Base-by-base conservation (phyloP, 2,113 vertebrate genomes). In the Xiphophorus hellerii region DNA sequence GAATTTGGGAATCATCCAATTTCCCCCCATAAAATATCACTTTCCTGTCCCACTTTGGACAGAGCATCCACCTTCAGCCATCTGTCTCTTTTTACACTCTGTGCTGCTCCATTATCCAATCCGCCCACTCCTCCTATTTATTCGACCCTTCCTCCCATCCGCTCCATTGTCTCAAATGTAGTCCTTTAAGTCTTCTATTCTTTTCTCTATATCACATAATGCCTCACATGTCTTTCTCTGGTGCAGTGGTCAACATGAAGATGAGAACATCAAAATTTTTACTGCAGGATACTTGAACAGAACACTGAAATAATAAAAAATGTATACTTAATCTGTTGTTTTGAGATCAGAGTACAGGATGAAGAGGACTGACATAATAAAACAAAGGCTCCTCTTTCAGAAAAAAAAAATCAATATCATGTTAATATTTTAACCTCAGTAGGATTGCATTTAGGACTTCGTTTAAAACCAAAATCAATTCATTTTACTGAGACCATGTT, bases 31-130 rank as follows among this genome's bases (percentile, higher is more conserved):
- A 65, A 68, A 73, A 69, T 27, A 17, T 1, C 74, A 77, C 66
- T 80, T 84, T 83, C 74, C 58, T 64, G 51, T 73, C 61, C 54
- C 51, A 51, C 78, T 73, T 37, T 4, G 29, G 76, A 31, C 71
- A 62, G 48, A 78, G 67, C 58, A 11, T 72, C 74, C n/a, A 78
- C 80, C 77, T 78, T 69, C 64, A 77, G 48, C 54, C 51, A 58
- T 58, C 25, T 58, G 25, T 33, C 74, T 87, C 69, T 39, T 17
- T 48, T 68, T 30, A 30, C 80, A 61, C 39, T 35, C 0, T 29
- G 6, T 60, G 7, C 68, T 33, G 44, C n/a, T 60, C n/a, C 69
- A 71, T 83, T 48, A 81, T 86, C 89, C 61, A 35, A 22, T 66
- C 13, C 44, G 25, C 62, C 58, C 72, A 73, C 62, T 69, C 61